A percentile compares a stretch with the other conserved stretches of the same genome.
Evolutionary conservation across 2,888 invertebrate species (phyloP).

Genomic region (Pediacus dermestoides): DNA sequence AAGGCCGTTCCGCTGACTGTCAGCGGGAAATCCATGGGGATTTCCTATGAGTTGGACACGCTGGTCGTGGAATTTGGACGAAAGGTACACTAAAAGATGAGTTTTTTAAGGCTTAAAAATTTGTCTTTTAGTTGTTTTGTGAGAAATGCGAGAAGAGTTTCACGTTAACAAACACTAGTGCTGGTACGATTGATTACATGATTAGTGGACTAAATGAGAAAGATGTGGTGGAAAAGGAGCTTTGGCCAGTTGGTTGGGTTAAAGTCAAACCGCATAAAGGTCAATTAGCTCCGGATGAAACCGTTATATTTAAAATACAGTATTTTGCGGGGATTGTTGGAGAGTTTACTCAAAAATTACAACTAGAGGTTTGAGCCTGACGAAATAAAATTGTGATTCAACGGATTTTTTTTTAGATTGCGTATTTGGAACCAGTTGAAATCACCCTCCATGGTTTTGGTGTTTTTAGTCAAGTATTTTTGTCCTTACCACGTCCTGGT

Average conservation of each 20-base stretch:
- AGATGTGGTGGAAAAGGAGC: slow-evolving; percentile 38
- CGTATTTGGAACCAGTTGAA: slow-evolving; percentile 53
- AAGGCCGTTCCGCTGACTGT: slow-evolving; percentile 54
- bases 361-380: too few species aligned
- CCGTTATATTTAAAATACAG: slow-evolving; percentile 48
- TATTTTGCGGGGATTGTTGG: slow-evolving; percentile 57
- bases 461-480: slow-evolving; percentile 58
- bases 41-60: slow-evolving; percentile 53
- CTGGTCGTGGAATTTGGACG: slow-evolving; percentile 46
- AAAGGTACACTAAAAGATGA: slow-evolving; percentile 42
- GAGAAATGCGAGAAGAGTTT: slow-evolving; percentile 39
- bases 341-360: slow-evolving; percentile 52
- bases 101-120: slow-evolving; percentile 2
- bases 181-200: slow-evolving; percentile 51
- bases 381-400: not conserved
- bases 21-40: slow-evolving; percentile 53
- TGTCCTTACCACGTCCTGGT: slow-evolving; percentile 38
- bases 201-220: slow-evolving; percentile 40
- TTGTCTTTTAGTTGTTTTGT: slow-evolving; percentile 42
- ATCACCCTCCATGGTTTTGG: slow-evolving; percentile 58
- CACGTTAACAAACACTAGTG: slow-evolving; percentile 53
- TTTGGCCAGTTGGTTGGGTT: slow-evolving; percentile 48
- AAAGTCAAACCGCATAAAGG: slow-evolving; percentile 51
- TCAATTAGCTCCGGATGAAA: slow-evolving; percentile 46
- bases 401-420: slow-evolving; percentile 50